phyloP scores from a whole-genome alignment of 2,113 vertebrate species.

The Oncorhynchus masou region DNA sequence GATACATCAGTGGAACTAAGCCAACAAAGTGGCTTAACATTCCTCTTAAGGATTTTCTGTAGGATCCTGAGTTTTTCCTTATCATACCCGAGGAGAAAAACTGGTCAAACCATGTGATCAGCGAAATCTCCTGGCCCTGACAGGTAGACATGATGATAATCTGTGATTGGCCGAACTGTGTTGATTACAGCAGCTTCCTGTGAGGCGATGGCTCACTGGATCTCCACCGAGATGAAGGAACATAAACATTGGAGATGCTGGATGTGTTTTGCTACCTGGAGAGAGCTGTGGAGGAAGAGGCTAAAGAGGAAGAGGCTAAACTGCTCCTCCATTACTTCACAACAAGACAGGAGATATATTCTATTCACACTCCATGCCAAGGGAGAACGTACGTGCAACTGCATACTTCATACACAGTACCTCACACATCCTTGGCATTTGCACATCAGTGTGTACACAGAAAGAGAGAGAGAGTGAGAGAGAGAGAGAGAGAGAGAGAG shows the following conservation, averaged over 20 bases:
- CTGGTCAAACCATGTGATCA: too few relatives aligned
- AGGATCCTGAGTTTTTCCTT: too few relatives aligned
- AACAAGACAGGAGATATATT: not conserved
- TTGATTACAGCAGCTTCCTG: conserved; percentile 29
- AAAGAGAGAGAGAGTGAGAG: too few relatives aligned
- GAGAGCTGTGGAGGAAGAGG: conserved; percentile 53
- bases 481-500: too few relatives aligned
- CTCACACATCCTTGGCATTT: not conserved
- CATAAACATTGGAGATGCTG: conserved; percentile 58
- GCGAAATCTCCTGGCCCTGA: not conserved
- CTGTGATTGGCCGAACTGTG: conserved; percentile 28
- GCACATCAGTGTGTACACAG: too few relatives aligned
- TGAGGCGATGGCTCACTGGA: conserved; percentile 47
- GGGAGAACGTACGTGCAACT: not conserved
- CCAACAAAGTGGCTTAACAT: not conserved
- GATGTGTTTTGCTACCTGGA: conserved; percentile 52
- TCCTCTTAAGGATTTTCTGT: not conserved
- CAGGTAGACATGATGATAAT: conserved; percentile 18
- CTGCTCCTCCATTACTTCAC: conserved; percentile 16
- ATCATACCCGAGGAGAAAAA: too few relatives aligned
- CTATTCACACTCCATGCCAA: not conserved
- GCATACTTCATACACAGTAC: not conserved
- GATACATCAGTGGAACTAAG: not conserved
- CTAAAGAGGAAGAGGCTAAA: conserved; percentile 23
- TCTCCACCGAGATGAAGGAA: conserved; percentile 60